Evolutionary conservation across 2,888 invertebrate genomes (phyloP).

Genomic region (Epirrhoe alternata): DNA sequence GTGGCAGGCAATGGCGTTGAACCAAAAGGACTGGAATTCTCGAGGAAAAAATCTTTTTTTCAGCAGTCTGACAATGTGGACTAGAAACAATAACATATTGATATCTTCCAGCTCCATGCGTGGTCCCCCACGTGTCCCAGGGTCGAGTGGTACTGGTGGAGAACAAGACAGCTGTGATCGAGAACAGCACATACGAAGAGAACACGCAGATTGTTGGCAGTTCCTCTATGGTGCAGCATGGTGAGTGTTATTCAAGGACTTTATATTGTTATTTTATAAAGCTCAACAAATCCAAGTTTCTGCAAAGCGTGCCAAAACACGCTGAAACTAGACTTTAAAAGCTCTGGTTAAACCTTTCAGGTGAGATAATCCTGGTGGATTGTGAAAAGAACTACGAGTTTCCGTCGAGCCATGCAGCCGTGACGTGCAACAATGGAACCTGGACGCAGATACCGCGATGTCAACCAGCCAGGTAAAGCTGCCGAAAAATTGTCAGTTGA

Average conservation of each 20-base stretch:
- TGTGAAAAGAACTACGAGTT: constrained; percentile 95
- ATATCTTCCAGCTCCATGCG: constrained; percentile 95
- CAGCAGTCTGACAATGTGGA: too few relatives aligned
- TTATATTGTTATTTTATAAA: too few relatives aligned
- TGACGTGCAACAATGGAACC: constrained; percentile 96
- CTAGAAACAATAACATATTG: too few relatives aligned
- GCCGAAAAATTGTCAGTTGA: background rate
- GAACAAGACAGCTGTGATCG: constrained; percentile 75
- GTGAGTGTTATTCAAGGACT: constrained; percentile 49
- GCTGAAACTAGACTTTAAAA: too few relatives aligned
- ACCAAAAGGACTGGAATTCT: too few relatives aligned
- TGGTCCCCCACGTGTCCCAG: constrained; percentile 94
- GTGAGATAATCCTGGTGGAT: constrained; percentile 86
- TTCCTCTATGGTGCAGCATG: constrained; percentile 82
- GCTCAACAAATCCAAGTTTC: too few relatives aligned
- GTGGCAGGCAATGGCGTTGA: too few relatives aligned
- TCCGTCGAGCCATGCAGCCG: constrained; percentile 89
- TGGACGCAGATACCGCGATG: constrained; percentile 97
- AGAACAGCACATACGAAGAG: constrained; percentile 79
- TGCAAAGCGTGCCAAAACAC: too few relatives aligned
- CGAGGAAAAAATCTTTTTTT: too few relatives aligned
- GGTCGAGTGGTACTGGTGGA: constrained; percentile 89
- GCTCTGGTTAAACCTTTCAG: constrained; percentile 52
- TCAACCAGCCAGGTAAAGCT: constrained; percentile 89
- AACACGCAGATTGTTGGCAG: constrained; percentile 80